Evolutionary conservation across 2,797 vertebrate species (phyloP).

Genomic region (Liparis tanakae): DNA sequence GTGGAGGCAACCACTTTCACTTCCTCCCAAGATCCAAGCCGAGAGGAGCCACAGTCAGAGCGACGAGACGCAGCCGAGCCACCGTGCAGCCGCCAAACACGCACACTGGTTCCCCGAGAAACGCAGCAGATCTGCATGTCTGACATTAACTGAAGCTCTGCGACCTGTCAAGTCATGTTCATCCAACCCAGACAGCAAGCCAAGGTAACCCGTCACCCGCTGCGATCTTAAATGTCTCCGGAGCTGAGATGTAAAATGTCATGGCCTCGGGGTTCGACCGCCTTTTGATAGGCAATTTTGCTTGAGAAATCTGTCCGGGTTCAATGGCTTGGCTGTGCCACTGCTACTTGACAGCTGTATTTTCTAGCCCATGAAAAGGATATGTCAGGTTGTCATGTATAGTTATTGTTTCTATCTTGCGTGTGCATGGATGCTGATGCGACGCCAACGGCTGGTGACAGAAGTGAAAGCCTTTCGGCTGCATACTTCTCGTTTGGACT

Average conservation of each 20-base stretch:
- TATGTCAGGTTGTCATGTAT: conserved; percentile 63
- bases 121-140: conserved; percentile 23
- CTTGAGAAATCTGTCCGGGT: conserved; percentile 61
- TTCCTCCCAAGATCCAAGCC: conserved; percentile 33
- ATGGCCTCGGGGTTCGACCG: conserved; percentile 68
- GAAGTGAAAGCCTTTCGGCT: conserved; percentile 29
- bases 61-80: neutral
- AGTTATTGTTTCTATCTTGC: conserved; percentile 48
- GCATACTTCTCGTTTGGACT: conserved; percentile 31
- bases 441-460: conserved; percentile 33
- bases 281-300: conserved; percentile 59
- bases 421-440: conserved; percentile 50
- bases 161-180: conserved; percentile 62
- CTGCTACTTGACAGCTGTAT: conserved; percentile 69
- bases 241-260: conserved; percentile 73
- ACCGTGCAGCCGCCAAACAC: conserved; percentile 1
- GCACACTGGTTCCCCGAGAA: conserved; percentile 16
- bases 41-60: conserved; percentile 12
- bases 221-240: conserved; percentile 69
- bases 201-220: conserved; percentile 57
- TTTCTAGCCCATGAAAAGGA: conserved; percentile 67
- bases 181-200: conserved; percentile 54
- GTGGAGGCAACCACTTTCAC: conserved; percentile 53
- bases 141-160: conserved; percentile 57
- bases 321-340: conserved; percentile 49